phyloP scores from a whole-genome alignment of 2,888 invertebrate species.

The Rhamnusium bicolor region DNA sequence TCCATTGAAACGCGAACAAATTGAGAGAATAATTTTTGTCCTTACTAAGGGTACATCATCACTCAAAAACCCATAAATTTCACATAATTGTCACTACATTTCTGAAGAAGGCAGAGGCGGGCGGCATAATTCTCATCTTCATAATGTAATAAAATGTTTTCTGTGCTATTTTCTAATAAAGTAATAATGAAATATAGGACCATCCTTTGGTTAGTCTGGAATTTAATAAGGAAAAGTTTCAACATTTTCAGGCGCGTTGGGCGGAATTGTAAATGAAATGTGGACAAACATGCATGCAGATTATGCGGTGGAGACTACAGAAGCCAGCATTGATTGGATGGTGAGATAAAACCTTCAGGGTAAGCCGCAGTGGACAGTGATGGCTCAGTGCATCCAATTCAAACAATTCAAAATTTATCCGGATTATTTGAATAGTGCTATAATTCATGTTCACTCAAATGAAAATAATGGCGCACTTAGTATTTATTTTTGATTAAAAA shows the following conservation, averaged over 20 bases:
- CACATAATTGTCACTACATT: not conserved
- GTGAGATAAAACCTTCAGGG: conserved; percentile 53
- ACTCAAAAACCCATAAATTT: not conserved
- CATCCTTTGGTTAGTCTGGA: conserved; percentile 27
- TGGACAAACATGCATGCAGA: conserved; percentile 47
- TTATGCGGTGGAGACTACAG: conserved; percentile 48
- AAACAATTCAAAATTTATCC: conserved; percentile 58
- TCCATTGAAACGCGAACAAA: too few species aligned
- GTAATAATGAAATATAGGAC: conserved; percentile 26
- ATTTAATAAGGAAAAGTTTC: conserved; percentile 37
- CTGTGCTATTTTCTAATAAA: conserved; percentile 11
- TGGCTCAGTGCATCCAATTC: conserved; percentile 46
- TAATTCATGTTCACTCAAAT: conserved; percentile 54
- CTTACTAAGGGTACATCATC: not conserved
- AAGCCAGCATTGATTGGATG: conserved; percentile 49
- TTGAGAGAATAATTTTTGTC: too few species aligned
- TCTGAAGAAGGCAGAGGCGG: not conserved
- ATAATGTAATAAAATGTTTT: conserved; percentile 17
- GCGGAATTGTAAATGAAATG: conserved; percentile 43
- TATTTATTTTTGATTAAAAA: conserved; percentile 41
- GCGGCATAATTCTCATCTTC: not conserved
- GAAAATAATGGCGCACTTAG: conserved; percentile 50
- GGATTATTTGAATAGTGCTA: conserved; percentile 59
- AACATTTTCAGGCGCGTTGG: conserved; percentile 20
- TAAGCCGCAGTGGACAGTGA: conserved; percentile 51